Evolutionary conservation across 2,888 invertebrate species (phyloP).

Genomic region (Syrphus vitripennis): DNA sequence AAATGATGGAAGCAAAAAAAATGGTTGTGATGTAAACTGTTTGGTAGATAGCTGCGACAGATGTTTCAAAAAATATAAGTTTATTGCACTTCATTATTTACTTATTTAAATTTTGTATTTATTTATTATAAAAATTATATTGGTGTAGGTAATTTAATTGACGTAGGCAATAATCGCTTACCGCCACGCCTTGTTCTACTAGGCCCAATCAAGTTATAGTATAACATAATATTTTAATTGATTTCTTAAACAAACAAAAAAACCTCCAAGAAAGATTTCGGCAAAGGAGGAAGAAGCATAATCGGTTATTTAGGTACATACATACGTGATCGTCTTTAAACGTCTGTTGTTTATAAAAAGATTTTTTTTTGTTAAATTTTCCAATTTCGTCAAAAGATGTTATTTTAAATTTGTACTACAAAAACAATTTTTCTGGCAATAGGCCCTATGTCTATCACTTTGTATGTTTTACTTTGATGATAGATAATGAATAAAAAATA

Average conservation of each 20-base stretch:
- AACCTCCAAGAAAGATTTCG: background rate
- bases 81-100: background rate
- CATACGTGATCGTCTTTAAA: too few species aligned
- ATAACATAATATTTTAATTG: background rate
- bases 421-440: too few species aligned
- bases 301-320: too few species aligned
- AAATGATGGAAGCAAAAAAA: background rate
- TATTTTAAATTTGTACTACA: too few species aligned
- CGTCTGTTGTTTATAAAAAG: too few species aligned
- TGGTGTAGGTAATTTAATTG: background rate
- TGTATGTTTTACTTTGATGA: too few species aligned
- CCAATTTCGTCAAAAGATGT: too few species aligned
- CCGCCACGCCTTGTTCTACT: background rate
- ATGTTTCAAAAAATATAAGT: background rate
- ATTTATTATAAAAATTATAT: background rate
- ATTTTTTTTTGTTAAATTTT: too few species aligned
- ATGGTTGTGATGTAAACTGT: background rate
- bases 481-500: too few species aligned
- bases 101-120: too few species aligned
- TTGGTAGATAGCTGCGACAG: background rate
- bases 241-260: background rate
- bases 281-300: background rate
- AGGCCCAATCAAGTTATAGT: too few species aligned
- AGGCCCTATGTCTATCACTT: too few species aligned
- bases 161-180: background rate